Base-by-base conservation (phyloP, 2,888 invertebrate species). In the Prosopocoilus inquinatus region DNA sequence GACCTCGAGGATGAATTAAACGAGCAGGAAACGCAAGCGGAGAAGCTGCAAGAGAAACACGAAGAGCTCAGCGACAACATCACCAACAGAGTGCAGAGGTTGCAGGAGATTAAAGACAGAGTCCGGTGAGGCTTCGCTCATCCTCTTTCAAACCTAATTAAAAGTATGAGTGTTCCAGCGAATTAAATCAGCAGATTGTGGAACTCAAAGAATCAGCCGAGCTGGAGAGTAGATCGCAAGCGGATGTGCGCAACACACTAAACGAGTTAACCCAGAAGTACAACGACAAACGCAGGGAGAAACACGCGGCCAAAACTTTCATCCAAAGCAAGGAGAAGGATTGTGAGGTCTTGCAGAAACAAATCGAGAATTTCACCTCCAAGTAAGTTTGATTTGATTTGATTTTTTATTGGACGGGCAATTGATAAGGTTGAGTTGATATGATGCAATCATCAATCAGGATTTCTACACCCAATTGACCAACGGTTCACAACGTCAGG, bases 331-430 rank as follows among this genome's bases (percentile, higher is more conserved):
- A 71, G 64, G 61, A 57, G 7, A 63, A 63, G 33, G 77, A 81
- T 36, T 76, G 80, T 50, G 75, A 80, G 70, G 58, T 74, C 57
- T 45, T 81, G 63, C 66, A 80, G 70, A 60, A 77, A 68, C 64
- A 79, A 71, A 70, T 76, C 74, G 50, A 70, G 64, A 69, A 70
- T 51, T 67, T 68, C n/a, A 73, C 68, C 46, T 68, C 73, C 60
- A 73, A 72, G 74, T 72, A 61, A 62, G 63, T 64, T 54, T 13
- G 59, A 55, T 53, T 38, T 47, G 16, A 47, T 57, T 34, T 55
- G 32, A 35, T 55, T n/a, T n/a, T n/a, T n/a, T n/a, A n/a, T n/a
- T n/a, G n/a, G n/a, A n/a, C n/a, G n/a, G n/a, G n/a, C n/a, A n/a
- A n/a, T n/a, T n/a, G n/a, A n/a, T n/a, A n/a, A n/a, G n/a, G n/a